Evolutionary conservation across 2,797 vertebrate genomes (phyloP).

Genomic region (Cirrhinus mrigala): DNA sequence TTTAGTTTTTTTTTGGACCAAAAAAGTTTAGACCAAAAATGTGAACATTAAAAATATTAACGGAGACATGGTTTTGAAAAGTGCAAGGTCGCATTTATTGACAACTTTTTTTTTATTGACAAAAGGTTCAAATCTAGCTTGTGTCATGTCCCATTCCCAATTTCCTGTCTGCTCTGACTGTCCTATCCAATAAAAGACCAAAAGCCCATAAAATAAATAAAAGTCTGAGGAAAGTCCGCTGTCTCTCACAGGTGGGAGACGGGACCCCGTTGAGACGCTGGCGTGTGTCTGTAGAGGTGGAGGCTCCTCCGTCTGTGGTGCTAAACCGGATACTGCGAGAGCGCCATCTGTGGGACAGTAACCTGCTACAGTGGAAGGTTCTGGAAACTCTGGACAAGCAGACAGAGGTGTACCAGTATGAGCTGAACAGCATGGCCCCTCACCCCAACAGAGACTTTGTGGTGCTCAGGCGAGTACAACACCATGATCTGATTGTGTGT

Average conservation of each 20-base stretch:
- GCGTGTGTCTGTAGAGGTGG: conserved; percentile 93
- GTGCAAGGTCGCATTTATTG: not conserved
- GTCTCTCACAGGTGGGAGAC: conserved; percentile 86
- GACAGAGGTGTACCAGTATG: conserved; percentile 93
- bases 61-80: not conserved
- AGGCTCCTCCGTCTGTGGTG: conserved; percentile 92
- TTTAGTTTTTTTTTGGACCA: too few species aligned
- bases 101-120: not conserved
- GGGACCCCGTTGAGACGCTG: conserved; percentile 90
- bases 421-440: conserved; percentile 93
- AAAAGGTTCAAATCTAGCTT: not conserved
- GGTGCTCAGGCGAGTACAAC: conserved; percentile 85
- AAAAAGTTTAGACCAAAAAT: too few species aligned
- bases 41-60: not conserved
- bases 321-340: conserved; percentile 93
- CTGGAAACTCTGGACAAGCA: conserved; percentile 91
- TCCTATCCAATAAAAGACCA: not conserved
- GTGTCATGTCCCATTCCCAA: not conserved
- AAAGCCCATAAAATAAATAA: not conserved
- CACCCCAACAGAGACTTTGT: conserved; percentile 93
- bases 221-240: not conserved
- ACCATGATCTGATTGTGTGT: not conserved
- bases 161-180: not conserved
- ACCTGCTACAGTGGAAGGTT: conserved; percentile 94
- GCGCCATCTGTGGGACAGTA: conserved; percentile 95